A percentile compares a stretch with the other conserved stretches of the same genome.
These are phyloP conservation scores for Leptinotarsa undecemlineata DNA, from an alignment of 1,140 invertebrate genomes.

Conservation along the genomic window DNA sequence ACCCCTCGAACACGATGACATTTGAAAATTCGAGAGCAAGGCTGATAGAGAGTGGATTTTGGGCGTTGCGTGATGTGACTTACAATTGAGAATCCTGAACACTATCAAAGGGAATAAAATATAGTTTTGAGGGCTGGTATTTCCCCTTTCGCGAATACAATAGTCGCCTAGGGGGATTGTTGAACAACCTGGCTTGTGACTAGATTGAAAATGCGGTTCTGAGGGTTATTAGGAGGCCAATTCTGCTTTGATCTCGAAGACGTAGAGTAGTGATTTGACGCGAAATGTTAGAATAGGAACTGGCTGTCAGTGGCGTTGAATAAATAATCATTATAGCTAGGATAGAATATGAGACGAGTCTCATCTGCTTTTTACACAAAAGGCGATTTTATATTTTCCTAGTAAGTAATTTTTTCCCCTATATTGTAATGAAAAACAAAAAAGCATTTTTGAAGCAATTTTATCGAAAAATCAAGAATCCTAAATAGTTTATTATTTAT, in stretches of 20 bases:
- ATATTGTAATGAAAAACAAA: no score
- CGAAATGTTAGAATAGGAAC: not conserved
- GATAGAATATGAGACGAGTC: no score
- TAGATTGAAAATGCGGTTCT: conserved; percentile 24
- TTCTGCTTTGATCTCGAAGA: conserved; percentile 5
- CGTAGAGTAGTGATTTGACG: not conserved
- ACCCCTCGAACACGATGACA: conserved; percentile 7
- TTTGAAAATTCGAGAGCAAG: conserved; percentile 10
- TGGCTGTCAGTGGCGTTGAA: no score
- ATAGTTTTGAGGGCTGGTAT: conserved; percentile 25
- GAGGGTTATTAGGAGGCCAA: not conserved
- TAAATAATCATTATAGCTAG: no score
- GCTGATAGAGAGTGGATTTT: conserved; percentile 18
- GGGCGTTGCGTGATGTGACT: conserved; percentile 17
- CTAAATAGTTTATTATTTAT: no score
- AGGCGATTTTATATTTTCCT: no score
- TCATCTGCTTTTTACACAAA: no score
- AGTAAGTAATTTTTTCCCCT: no score
- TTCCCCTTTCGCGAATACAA: conserved; percentile 14
- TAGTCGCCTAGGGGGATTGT: conserved; percentile 22
- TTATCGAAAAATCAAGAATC: no score
- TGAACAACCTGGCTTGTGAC: conserved; percentile 24
- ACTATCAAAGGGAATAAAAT: conserved; percentile 26
- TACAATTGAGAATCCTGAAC: not conserved
- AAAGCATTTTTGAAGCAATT: no score